Evolutionary conservation across 2,797 vertebrate genomes (phyloP), one percentile per base, ranked within the genome.

Genomic region (Macroramphosus scolopax): DNA sequence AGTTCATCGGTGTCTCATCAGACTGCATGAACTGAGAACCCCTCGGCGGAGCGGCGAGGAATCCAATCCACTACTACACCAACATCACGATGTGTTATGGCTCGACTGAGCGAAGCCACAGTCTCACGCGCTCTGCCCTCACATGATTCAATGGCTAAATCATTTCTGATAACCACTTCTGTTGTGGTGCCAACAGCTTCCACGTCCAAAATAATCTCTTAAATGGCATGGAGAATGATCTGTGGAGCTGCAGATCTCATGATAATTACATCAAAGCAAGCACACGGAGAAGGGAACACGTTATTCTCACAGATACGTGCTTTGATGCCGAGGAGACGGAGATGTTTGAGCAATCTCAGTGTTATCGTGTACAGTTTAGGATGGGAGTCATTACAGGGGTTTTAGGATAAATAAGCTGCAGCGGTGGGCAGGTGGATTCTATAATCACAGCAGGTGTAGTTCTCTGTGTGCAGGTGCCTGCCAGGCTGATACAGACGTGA

Each of bases 251-350:
- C 2, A 59, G 51, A 67, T 75, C 66, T 76, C 78, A 86, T 54
- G 66, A 81, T 77, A 70, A 70, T 77, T 85, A n/a, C 78, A 77
- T 78, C 81, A 73, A 74, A 77, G 80, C 53, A 40, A 70, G 78
- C 60, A 43, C 63, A 73, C 47, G 29, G 42, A 58, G 33, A 42
- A 54, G 57, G 63, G 73, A 70, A 51, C 51, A 34, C 54, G 69
- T 66, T 63, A 63, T 68, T 6, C 70, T 68, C 18, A 64, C 41
- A 35, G 47, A 66, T 43, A 62, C 25, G 5, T 50, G 44, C 85
- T 89, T 88, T 88, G 87, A 89, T 86, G 81, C 75, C n/a, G 52
- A 20, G 30, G 40, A 75, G 81, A 84, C 70, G 71, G 81, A 77
- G 82, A 83, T 63, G 73, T 81, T 82, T 78, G 52, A 84, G 68